Evolutionary conservation across 2,113 vertebrate genomes (phyloP).

Genomic region (Sceloporus tristichus): DNA sequence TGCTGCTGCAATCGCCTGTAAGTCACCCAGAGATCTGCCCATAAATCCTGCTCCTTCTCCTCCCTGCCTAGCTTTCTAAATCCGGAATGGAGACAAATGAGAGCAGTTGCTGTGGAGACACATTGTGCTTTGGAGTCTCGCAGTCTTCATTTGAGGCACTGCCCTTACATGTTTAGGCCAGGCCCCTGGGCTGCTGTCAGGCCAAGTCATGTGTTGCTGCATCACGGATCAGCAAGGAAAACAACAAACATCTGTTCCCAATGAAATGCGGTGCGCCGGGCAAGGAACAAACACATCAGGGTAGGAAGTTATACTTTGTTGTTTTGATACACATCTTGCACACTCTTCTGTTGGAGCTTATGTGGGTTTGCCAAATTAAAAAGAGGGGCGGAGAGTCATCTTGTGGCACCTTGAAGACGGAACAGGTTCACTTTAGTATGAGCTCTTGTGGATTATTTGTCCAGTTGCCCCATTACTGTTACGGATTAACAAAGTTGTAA

Average conservation of each 20-base stretch:
- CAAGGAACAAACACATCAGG: conserved; percentile 66
- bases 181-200: conserved; percentile 34
- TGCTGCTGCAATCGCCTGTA: too few relatives aligned
- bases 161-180: conserved; percentile 22
- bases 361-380: too few relatives aligned
- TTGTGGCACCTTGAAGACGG: too few relatives aligned
- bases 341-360: too few relatives aligned
- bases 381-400: too few relatives aligned
- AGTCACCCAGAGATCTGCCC: too few relatives aligned
- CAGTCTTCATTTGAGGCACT: background rate
- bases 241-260: conserved; percentile 84
- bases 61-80: background rate
- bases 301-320: background rate
- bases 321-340: background rate
- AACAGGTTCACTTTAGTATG: too few relatives aligned
- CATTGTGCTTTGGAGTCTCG: background rate
- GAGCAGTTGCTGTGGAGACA: background rate
- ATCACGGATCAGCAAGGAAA: conserved; percentile 77
- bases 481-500: too few relatives aligned
- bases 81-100: background rate
- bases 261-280: conserved; percentile 38
- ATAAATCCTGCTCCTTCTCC: too few relatives aligned
- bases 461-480: too few relatives aligned
- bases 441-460: too few relatives aligned
- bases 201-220: conserved; percentile 82